Evolutionary conservation across 2,888 invertebrate species (phyloP).

Genomic region (Siphlonurus alternatus): DNA sequence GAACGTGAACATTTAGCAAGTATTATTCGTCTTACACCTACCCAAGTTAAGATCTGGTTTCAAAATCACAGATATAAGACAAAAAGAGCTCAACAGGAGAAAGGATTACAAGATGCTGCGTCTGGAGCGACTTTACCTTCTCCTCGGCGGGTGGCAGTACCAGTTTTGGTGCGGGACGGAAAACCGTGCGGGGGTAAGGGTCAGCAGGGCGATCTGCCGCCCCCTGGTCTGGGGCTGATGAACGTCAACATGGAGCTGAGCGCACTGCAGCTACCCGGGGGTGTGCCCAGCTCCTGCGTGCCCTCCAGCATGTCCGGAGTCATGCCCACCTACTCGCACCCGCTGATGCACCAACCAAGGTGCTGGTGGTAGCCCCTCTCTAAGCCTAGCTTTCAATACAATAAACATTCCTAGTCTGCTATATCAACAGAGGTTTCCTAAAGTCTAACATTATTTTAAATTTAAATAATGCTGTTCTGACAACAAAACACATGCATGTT

Average conservation of each 20-base stretch:
- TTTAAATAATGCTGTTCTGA: too few relatives aligned
- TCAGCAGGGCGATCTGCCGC: constrained; percentile 21
- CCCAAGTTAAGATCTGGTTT: constrained; percentile 98
- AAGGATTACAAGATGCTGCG: constrained; percentile 49
- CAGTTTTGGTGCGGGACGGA: constrained; percentile 85
- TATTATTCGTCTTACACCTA: constrained; percentile 86
- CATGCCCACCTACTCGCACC: constrained; percentile 24
- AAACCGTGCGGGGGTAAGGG: constrained; percentile 62
- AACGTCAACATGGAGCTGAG: constrained; percentile 15
- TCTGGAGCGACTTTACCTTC: constrained; percentile 45
- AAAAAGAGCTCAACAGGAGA: constrained; percentile 92
- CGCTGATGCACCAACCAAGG: constrained; percentile 28
- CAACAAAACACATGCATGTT: too few relatives aligned
- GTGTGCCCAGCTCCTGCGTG: constrained; percentile 17
- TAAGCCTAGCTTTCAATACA: not conserved
- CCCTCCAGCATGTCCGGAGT: constrained; percentile 17
- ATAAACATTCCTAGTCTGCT: not conserved
- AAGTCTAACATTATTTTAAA: too few relatives aligned
- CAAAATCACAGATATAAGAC: constrained; percentile 98
- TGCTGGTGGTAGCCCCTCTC: constrained; percentile 24
- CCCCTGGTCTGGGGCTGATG: constrained; percentile 26
- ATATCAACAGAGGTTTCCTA: not conserved
- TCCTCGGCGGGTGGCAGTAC: constrained; percentile 83
- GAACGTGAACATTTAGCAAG: constrained; percentile 94
- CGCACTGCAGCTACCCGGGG: constrained; percentile 18